phyloP scores from a whole-genome alignment of 30 jellyfish, hydroid and myxozoan genomes.

The Aurelia sp. region DNA sequence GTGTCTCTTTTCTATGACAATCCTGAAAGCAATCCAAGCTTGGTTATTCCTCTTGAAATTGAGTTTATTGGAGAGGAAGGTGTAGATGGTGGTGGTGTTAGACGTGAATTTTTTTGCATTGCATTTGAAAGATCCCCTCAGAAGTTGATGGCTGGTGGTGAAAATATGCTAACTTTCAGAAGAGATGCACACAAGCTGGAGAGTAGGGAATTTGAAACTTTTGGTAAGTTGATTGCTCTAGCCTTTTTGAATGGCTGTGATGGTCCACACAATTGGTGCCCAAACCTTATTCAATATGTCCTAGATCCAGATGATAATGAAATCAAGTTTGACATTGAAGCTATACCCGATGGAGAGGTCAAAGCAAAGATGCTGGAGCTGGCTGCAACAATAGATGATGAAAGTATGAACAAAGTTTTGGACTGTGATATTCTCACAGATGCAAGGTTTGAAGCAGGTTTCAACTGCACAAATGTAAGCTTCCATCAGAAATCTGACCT shows the following conservation, averaged over 20 bases:
- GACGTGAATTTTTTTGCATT: no score
- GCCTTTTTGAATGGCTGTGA: constrained; percentile 24
- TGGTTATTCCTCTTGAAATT: constrained; percentile 5
- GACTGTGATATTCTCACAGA: constrained; percentile 7
- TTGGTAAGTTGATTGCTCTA: constrained; percentile 29
- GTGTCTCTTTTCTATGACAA: constrained; percentile 5
- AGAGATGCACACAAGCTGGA: constrained; percentile 13
- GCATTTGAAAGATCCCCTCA: constrained; percentile 8
- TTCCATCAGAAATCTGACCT: constrained; percentile 2
- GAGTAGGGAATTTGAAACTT: constrained; percentile 1
- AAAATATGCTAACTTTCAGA: constrained; percentile 13
- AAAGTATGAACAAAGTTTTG: constrained; percentile 23
- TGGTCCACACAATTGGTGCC: constrained; percentile 45
- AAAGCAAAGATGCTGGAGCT: constrained; percentile 10
- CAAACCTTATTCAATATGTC: constrained; percentile 10
- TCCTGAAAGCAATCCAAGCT: constrained; percentile 1
- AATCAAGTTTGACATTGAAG: constrained; percentile 12
- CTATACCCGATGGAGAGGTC: constrained; percentile 5
- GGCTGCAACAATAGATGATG: constrained; percentile 16
- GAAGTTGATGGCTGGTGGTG: constrained; percentile 28
- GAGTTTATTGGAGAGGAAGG: constrained; percentile 37
- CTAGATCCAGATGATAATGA: constrained; percentile 29
- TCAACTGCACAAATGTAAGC: neutral
- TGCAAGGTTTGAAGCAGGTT: constrained; percentile 29
- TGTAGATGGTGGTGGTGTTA: constrained; percentile 43